phyloP scores from a whole-genome alignment of 2,113 vertebrate genomes.

The Myiopsitta monachus region DNA sequence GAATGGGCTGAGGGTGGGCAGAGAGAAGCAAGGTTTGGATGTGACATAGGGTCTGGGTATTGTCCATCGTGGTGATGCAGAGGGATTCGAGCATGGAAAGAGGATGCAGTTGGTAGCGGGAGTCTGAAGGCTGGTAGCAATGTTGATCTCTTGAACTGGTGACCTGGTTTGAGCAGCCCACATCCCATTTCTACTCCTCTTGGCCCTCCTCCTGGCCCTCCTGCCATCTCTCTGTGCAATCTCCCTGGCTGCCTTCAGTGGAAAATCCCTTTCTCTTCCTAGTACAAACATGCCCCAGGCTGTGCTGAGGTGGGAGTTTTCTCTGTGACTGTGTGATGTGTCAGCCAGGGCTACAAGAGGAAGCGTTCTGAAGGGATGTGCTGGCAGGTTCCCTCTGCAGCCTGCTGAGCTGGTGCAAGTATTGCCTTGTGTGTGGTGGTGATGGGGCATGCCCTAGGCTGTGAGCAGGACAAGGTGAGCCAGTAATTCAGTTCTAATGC shows the following conservation, averaged over 20 bases:
- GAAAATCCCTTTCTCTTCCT: background rate
- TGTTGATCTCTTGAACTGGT: background rate
- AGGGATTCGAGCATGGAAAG: background rate
- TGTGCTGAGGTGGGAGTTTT: background rate
- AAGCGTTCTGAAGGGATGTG: background rate
- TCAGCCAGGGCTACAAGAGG: background rate
- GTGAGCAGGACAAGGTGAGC: background rate
- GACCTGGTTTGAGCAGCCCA: background rate
- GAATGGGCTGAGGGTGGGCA: background rate
- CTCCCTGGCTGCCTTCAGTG: background rate
- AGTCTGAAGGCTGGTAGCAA: background rate
- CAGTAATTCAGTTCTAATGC: background rate
- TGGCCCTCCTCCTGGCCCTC: background rate
- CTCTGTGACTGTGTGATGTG: background rate
- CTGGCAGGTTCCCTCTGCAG: background rate
- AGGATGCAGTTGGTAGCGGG: background rate
- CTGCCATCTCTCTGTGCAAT: accelerated
- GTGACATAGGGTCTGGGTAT: accelerated
- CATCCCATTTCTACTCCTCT: accelerated
- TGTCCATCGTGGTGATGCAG: accelerated
- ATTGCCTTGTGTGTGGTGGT: background rate
- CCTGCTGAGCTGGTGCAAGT: background rate
- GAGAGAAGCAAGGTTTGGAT: background rate
- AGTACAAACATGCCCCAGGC: background rate
- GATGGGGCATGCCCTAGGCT: background rate